phyloP scores from a whole-genome alignment of 2,888 invertebrate species.

The Drosophila tanythrix region DNA sequence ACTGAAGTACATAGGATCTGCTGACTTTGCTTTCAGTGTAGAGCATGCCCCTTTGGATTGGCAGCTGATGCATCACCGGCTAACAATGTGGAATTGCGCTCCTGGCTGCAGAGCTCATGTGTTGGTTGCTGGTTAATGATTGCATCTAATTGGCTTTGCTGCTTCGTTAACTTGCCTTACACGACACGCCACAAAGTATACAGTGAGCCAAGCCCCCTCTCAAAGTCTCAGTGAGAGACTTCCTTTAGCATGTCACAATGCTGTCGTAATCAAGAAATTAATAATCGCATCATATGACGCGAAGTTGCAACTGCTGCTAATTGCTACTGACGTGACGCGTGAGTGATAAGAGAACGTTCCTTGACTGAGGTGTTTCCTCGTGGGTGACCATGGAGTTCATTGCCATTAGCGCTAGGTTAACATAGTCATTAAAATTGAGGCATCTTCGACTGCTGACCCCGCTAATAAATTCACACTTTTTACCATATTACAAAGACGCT shows the following conservation, averaged over 20 bases:
- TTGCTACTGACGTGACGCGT: constrained; percentile 76
- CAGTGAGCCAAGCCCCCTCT: constrained; percentile 8
- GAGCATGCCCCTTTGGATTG: not conserved
- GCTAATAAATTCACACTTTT: constrained; percentile 47
- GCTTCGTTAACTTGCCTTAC: constrained; percentile 76
- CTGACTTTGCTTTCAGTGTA: not conserved
- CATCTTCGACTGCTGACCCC: not conserved
- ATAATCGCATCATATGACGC: constrained; percentile 72
- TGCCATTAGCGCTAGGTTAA: constrained; percentile 44
- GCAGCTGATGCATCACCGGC: constrained; percentile 49
- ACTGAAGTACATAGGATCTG: not conserved
- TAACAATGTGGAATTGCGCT: constrained; percentile 26
- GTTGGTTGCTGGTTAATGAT: constrained; percentile 62
- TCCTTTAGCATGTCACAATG: constrained; percentile 55
- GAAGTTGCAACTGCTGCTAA: constrained; percentile 51
- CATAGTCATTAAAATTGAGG: constrained; percentile 3
- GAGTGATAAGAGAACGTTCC: constrained; percentile 60
- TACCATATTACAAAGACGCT: constrained; percentile 22
- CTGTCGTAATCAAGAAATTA: constrained; percentile 73
- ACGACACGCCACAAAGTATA: constrained; percentile 57
- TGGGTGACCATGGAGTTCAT: constrained; percentile 68
- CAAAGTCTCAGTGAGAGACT: not conserved
- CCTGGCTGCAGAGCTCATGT: constrained; percentile 22
- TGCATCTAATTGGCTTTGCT: constrained; percentile 79
- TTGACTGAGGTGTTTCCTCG: constrained; percentile 46